These are phyloP conservation scores for Vandiemenella viatica DNA, from an alignment of 2,888 invertebrate species.

Conservation along the genomic window DNA sequence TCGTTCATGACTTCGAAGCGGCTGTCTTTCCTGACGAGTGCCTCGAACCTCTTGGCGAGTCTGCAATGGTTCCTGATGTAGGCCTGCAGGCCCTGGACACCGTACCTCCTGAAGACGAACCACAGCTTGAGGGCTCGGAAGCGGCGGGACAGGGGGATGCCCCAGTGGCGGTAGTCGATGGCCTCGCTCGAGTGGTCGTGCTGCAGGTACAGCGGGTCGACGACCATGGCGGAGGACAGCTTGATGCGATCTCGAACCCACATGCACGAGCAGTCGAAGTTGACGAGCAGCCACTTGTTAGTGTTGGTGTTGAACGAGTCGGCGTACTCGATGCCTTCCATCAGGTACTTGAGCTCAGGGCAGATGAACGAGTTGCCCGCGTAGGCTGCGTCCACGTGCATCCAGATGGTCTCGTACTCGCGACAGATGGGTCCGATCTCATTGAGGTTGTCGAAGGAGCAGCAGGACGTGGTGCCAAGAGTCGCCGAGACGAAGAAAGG, in stretches of 20 bases:
- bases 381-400: conserved; percentile 79
- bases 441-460: conserved; percentile 65
- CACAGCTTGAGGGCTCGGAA: conserved; percentile 77
- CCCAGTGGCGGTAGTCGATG: conserved; percentile 68
- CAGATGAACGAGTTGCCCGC: conserved; percentile 76
- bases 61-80: conserved; percentile 72
- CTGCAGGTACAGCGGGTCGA: conserved; percentile 73
- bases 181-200: conserved; percentile 60
- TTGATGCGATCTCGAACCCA: conserved; percentile 63
- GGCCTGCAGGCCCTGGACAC: conserved; percentile 61
- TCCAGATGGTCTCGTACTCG: conserved; percentile 50
- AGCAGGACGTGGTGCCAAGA: conserved; percentile 68
- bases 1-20: conserved; percentile 65
- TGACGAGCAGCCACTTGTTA: conserved; percentile 73
- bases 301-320: conserved; percentile 80
- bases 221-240: conserved; percentile 67
- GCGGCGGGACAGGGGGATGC: conserved; percentile 68
- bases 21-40: conserved; percentile 46
- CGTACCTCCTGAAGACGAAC: conserved; percentile 73
- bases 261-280: conserved; percentile 71
- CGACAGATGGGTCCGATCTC: conserved; percentile 63
- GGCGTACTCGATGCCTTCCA: conserved; percentile 54
- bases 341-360: conserved; percentile 56
- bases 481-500: conserved; percentile 75
- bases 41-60: conserved; percentile 60